Conservation (phyloP, 2,888 invertebrate species). For the Cartodere bifasciata region DNA sequence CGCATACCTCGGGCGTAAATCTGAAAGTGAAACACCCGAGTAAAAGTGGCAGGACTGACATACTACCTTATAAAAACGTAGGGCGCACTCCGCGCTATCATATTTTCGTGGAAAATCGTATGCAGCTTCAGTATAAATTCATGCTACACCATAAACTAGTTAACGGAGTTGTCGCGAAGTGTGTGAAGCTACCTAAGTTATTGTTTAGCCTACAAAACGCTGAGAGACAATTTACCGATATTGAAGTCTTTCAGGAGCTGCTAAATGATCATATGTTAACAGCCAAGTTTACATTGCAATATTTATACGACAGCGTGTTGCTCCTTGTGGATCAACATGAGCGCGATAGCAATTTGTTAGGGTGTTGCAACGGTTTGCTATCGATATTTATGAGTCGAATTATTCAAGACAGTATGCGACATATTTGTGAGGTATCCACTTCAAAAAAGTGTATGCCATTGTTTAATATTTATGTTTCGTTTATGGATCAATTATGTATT, state of each 20-base stretch:
- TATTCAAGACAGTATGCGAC: conserved; percentile 52
- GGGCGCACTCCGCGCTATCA: conserved; percentile 48
- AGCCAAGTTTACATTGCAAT: no score
- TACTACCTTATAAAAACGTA: conserved; percentile 43
- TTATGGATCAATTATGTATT: conserved; percentile 42
- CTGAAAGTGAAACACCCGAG: conserved; percentile 45
- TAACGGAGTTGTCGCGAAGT: conserved; percentile 42
- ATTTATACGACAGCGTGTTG: no score
- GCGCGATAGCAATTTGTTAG: conserved; percentile 14
- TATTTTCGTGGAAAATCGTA: conserved; percentile 43
- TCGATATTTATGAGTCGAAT: conserved; percentile 50
- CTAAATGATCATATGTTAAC: no score
- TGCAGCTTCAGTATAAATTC: conserved; percentile 42
- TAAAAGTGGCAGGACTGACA: conserved; percentile 31
- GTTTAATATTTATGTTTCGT: conserved; percentile 43
- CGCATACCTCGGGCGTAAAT: conserved; percentile 47
- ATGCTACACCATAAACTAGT: conserved; percentile 50
- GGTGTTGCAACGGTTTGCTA: conserved; percentile 32
- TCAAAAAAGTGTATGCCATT: conserved; percentile 42
- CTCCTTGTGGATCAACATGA: conserved; percentile 13
- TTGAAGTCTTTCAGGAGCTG: conserved; percentile 25
- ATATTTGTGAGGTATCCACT: conserved; percentile 43
- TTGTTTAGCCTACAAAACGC: conserved; percentile 37
- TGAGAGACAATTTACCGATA: conserved; percentile 26
- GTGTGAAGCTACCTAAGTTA: conserved; percentile 39